phyloP scores from a whole-genome alignment of 2,888 invertebrate species.

The Dorcus hopei region DNA sequence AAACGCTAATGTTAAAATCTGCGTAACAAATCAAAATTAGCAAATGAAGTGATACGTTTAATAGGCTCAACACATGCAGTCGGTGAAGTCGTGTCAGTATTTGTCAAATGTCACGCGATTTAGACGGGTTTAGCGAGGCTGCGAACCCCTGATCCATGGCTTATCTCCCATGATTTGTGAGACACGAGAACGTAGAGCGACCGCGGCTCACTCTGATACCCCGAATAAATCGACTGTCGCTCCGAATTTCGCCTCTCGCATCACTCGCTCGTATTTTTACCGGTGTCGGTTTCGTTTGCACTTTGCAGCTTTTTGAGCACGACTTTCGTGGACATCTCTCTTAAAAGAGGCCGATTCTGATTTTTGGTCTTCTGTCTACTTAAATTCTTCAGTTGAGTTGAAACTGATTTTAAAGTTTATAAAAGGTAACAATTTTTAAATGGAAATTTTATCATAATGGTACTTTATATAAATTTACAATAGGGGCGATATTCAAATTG shows the following conservation, averaged over 20 bases:
- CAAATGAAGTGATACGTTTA: conserved; percentile 19
- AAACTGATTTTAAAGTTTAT: no score
- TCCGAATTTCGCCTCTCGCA: conserved; percentile 33
- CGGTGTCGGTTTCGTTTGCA: conserved; percentile 19
- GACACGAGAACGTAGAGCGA: conserved; percentile 35
- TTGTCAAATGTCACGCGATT: conserved; percentile 44
- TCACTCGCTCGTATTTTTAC: conserved; percentile 39
- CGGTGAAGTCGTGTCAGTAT: conserved; percentile 32
- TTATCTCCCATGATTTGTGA: conserved; percentile 48
- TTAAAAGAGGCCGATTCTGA: no score
- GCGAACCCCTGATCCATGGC: conserved; percentile 38
- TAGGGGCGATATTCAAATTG: no score
- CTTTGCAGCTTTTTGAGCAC: no score
- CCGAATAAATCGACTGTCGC: conserved; percentile 40
- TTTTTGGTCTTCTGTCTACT: no score
- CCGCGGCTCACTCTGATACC: conserved; percentile 31
- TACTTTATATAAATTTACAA: no score
- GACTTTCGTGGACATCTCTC: no score
- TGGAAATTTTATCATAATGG: no score
- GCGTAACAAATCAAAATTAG: conserved; percentile 28
- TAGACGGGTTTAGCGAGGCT: conserved; percentile 35
- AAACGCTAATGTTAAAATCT: conserved; percentile 12
- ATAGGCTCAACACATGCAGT: conserved; percentile 16
- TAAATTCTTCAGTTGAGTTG: no score
- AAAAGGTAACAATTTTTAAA: no score